Conservation (phyloP, 1,140 invertebrate genomes). For the Neuroterus valhalla region DNA sequence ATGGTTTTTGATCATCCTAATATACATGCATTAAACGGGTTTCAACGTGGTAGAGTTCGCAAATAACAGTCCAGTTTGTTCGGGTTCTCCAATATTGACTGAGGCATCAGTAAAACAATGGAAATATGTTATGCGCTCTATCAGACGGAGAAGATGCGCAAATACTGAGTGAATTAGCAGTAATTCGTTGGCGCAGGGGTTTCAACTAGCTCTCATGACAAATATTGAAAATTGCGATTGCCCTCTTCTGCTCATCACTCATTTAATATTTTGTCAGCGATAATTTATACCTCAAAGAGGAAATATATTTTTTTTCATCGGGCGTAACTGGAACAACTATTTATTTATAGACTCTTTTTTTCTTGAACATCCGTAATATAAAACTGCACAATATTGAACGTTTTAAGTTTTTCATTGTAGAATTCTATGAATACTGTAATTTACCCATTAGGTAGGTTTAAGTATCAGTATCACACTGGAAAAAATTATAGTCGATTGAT, state of each 20-base stretch:
- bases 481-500: conserved; percentile 3
- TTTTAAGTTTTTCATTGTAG: too few relatives aligned
- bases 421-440: not conserved
- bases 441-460: not conserved
- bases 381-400: too few relatives aligned
- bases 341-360: too few relatives aligned
- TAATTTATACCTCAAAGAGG: not conserved
- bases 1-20: conserved; percentile 28
- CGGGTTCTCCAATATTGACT: conserved; percentile 57
- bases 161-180: conserved; percentile 62
- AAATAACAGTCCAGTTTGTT: conserved; percentile 38
- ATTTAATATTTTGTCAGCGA: not conserved
- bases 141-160: conserved; percentile 51
- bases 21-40: conserved; percentile 23
- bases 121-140: conserved; percentile 55
- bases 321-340: too few relatives aligned
- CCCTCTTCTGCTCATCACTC: not conserved
- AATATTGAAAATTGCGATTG: conserved; percentile 49
- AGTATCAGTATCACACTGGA: conserved; percentile 7
- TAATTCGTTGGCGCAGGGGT: conserved; percentile 54
- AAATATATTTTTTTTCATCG: too few relatives aligned
- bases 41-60: conserved; percentile 28
- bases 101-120: conserved; percentile 53
- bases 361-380: too few relatives aligned
- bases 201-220: conserved; percentile 36